Conservation (phyloP, 2,113 vertebrate species). For the Riparia riparia region DNA sequence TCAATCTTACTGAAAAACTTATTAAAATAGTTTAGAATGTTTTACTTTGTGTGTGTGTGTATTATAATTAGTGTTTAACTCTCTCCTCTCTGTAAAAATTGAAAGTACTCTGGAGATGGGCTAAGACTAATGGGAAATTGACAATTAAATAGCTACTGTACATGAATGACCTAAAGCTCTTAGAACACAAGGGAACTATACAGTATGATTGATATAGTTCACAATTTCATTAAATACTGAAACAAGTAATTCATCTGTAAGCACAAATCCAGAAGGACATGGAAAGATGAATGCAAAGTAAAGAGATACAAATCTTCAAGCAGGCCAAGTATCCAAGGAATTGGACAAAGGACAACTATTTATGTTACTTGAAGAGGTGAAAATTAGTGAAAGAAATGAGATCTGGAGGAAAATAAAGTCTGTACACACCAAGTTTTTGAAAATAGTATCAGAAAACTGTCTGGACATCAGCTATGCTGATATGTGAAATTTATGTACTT, state of each 20-base stretch:
- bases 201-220: background rate
- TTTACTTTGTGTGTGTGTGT: background rate
- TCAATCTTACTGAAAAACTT: background rate
- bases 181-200: background rate
- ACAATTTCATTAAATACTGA: slow-evolving; percentile 27
- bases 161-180: slow-evolving; percentile 3
- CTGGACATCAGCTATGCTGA: background rate
- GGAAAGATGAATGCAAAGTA: background rate
- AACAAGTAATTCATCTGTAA: background rate
- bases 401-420: background rate
- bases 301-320: slow-evolving; percentile 15
- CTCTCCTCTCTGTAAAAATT: background rate
- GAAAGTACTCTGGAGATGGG: background rate
- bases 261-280: slow-evolving; percentile 2
- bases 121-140: background rate
- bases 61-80: background rate
- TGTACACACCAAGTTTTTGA: background rate
- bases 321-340: background rate
- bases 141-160: slow-evolving; percentile 16
- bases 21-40: background rate
- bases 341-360: background rate
- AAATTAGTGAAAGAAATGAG: background rate
- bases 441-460: background rate
- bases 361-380: background rate
- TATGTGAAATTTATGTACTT: background rate